Percentiles rank a stretch among this genome's conserved stretches.
Evolutionary conservation across 2,797 vertebrate genomes (phyloP).

Genomic region (Macropus fuliginosus): DNA sequence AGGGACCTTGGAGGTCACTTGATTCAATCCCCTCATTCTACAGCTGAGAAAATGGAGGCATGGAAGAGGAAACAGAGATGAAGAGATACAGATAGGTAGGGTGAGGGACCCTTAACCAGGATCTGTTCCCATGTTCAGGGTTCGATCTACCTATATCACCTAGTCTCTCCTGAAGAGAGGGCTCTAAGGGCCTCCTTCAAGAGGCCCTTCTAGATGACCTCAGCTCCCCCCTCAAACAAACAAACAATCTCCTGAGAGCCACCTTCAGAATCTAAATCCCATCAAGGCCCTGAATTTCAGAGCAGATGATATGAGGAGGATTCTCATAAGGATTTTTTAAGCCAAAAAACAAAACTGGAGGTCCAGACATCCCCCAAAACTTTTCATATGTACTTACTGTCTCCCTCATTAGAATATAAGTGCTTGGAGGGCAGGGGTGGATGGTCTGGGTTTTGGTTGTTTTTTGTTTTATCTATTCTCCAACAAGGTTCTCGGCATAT

Average conservation of each 20-base stretch:
- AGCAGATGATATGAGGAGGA: not conserved
- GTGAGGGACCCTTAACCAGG: not conserved
- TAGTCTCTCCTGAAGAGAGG: not conserved
- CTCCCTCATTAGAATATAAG: not conserved
- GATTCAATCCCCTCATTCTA: not conserved
- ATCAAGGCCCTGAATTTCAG: not conserved
- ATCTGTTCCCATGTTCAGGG: not conserved
- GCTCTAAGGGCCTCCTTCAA: not conserved
- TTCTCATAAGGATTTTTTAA: not conserved
- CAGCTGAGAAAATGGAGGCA: not conserved
- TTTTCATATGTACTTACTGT: not conserved
- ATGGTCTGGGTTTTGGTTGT: not conserved
- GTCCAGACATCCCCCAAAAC: not conserved
- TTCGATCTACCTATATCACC: not conserved
- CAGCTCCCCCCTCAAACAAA: not conserved
- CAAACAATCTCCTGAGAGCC: not conserved
- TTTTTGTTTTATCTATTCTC: not conserved
- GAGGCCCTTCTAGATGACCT: not conserved
- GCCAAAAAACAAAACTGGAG: not conserved
- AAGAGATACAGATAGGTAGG: not conserved
- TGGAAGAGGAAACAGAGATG: not conserved
- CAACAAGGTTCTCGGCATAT: not conserved
- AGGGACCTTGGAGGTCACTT: not conserved
- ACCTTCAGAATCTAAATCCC: not conserved
- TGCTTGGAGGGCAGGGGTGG: not conserved